These are phyloP conservation scores for Cichlasoma orientale DNA, from an alignment of 2,797 vertebrate species.

Conservation along the genomic window DNA sequence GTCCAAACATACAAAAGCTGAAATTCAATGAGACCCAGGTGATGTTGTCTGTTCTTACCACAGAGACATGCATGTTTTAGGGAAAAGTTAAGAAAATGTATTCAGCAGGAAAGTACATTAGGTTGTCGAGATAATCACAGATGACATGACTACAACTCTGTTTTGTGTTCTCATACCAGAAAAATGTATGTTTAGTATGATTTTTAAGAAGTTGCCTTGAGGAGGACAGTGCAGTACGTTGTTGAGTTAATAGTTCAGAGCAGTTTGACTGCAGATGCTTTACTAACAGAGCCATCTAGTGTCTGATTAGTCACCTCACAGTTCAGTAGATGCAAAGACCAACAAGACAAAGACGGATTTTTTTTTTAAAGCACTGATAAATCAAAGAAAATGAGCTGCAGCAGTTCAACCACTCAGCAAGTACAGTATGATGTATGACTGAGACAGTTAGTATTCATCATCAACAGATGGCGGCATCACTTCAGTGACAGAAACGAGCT, in stretches of 20 bases:
- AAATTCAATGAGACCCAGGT: background rate
- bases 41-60: background rate
- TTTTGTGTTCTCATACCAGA: background rate
- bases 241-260: background rate
- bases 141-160: background rate
- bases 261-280: constrained; percentile 6
- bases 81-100: background rate
- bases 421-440: background rate
- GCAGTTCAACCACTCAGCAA: background rate
- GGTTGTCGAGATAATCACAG: background rate
- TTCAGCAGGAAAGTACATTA: no score
- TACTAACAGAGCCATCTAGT: constrained; percentile 65
- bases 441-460: background rate
- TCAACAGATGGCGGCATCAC: constrained; percentile 37
- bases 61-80: background rate
- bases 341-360: background rate
- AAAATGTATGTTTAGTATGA: background rate
- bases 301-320: constrained; percentile 13
- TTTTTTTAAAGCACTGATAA: background rate
- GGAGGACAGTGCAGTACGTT: background rate
- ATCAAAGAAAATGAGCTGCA: background rate
- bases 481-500: background rate
- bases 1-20: background rate
- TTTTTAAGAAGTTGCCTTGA: background rate
- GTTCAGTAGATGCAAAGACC: background rate